A percentile compares a stretch with the other conserved stretches of the same genome.
These are phyloP conservation scores for Microcebus jonahi DNA, from an alignment of 2,113 vertebrate species.

Conservation along the genomic window DNA sequence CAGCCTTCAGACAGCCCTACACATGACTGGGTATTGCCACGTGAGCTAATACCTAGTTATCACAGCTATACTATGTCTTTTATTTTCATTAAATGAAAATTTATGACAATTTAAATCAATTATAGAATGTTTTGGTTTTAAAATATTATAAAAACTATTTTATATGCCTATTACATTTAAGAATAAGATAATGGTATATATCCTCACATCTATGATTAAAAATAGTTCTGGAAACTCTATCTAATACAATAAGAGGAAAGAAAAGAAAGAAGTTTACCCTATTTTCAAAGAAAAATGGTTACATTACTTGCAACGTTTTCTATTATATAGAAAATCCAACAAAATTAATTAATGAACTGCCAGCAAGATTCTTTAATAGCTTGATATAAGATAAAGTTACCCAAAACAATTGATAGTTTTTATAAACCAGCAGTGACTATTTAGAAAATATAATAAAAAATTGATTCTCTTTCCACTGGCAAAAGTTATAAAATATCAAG, in stretches of 20 bases:
- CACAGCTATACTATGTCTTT: neutral
- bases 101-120: too few relatives aligned
- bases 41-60: neutral
- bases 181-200: neutral
- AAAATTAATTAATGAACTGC: neutral
- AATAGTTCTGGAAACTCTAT: neutral
- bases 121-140: too few relatives aligned
- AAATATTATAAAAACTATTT: too few relatives aligned
- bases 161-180: neutral
- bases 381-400: neutral
- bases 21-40: neutral
- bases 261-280: neutral
- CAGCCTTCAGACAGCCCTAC: neutral
- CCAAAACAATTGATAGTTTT: neutral
- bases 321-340: neutral
- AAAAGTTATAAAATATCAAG: slow-evolving; percentile 5
- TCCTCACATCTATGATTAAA: neutral
- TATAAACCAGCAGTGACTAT: neutral
- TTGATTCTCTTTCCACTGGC: neutral
- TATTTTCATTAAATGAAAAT: too few relatives aligned
- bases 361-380: neutral
- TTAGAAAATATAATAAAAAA: slow-evolving; percentile 1
- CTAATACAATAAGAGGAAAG: neutral
- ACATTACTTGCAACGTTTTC: neutral
- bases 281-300: slow-evolving; percentile 30